phyloP scores from a whole-genome alignment of 1,140 invertebrate genomes.

The Drosophila kohkoa region DNA sequence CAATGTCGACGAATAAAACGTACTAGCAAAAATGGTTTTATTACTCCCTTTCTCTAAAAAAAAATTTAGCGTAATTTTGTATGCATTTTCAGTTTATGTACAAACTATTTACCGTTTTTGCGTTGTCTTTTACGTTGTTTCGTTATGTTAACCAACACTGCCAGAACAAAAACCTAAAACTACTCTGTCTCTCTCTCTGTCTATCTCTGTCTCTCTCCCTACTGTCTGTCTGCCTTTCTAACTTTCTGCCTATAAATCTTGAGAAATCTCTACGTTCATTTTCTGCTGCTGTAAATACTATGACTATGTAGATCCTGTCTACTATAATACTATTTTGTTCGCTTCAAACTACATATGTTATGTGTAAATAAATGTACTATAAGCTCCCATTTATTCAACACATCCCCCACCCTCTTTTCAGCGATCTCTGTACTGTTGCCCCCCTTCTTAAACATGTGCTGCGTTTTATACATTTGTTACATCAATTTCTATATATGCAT shows the following conservation, averaged over 20 bases:
- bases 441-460: slow-evolving; percentile 28
- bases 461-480: slow-evolving; percentile 32
- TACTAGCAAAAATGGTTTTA: slow-evolving; percentile 76
- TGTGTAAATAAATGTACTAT: slow-evolving; percentile 33
- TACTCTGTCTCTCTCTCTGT: slow-evolving; percentile 46
- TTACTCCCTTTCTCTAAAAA: slow-evolving; percentile 32
- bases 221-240: slow-evolving; percentile 13
- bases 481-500: slow-evolving; percentile 36
- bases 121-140: slow-evolving; percentile 59
- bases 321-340: slow-evolving; percentile 32
- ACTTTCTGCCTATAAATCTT: slow-evolving; percentile 33
- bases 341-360: slow-evolving; percentile 65
- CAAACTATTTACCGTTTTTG: slow-evolving; percentile 43
- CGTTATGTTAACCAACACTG: slow-evolving; percentile 68
- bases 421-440: slow-evolving; percentile 34
- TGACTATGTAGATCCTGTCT: slow-evolving; percentile 60
- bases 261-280: slow-evolving; percentile 54
- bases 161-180: slow-evolving; percentile 39
- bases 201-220: slow-evolving; percentile 47
- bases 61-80: slow-evolving; percentile 52
- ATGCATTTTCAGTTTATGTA: slow-evolving; percentile 63
- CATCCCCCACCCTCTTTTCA: slow-evolving; percentile 23
- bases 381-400: slow-evolving; percentile 36
- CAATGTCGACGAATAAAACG: slow-evolving; percentile 85
- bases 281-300: slow-evolving; percentile 67